Evolutionary conservation across 2,113 vertebrate species (phyloP), one percentile per base, ranked within the genome.

Genomic region (Pionites leucogaster): DNA sequence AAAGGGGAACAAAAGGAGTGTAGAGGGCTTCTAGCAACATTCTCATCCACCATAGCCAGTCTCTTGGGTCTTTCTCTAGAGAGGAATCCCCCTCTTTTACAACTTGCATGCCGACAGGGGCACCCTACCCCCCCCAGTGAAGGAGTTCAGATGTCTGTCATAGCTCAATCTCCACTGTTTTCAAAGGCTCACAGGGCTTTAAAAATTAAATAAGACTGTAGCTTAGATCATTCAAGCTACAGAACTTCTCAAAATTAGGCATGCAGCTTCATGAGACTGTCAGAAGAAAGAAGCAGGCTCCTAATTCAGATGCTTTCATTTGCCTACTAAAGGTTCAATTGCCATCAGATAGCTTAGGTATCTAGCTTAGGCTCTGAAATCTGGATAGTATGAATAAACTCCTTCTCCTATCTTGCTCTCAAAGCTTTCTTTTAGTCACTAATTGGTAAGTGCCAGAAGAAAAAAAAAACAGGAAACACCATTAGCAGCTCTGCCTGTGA

Each of bases 301-400:
- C 85, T 65, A 80, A 95, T 92, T 88, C 85, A 79, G 78, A n/a
- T 82, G 88, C 75, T 90, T 91, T 80, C 33, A 65, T 88, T 90
- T 93, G 33, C 82, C 23, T 94, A 5, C 41, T 88, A 80, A 94
- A 80, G 59, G 39, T 69, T 91, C 50, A 78, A 75, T 91, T 89
- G 81, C 77, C 52, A 88, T 44, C 70, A 90, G 67, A 95, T 92
- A 82, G 60, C 37, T 29, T 22, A 78, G 92, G 69, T 92, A 71
- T 20, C 68, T 42, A 77, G 75, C 41, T 86, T 63, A 20, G 60
- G 46, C 64, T 88, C 76, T 83, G 59, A 81, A 77, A 63, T 63
- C 50, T 83, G 49, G 28, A 49, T 70, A 7, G 59, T 23, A 77
- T 53, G 64, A 94, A 90, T 75, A 77, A 8, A 78, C 60, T 84